Evolutionary conservation across 2,888 invertebrate genomes (phyloP).

Genomic region (Scaptomyza flava): DNA sequence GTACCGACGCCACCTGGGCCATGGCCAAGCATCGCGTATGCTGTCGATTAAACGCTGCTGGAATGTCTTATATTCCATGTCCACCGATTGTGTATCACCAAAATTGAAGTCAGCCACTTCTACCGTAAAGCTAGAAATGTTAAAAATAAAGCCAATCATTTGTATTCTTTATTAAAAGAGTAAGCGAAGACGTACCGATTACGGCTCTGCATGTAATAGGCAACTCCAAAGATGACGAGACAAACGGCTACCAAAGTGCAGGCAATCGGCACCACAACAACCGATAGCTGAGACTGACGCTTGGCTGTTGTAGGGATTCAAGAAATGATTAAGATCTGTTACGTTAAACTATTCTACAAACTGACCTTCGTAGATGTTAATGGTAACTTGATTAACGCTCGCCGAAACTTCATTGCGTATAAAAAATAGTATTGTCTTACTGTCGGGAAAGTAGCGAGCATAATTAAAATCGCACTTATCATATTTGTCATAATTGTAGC

Average conservation of each 20-base stretch:
- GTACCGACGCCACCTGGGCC: constrained; percentile 82
- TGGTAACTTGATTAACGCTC: constrained; percentile 88
- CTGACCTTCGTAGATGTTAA: constrained; percentile 94
- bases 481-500: constrained; percentile 84
- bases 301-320: constrained; percentile 86
- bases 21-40: constrained; percentile 87
- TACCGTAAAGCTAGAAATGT: constrained; percentile 88
- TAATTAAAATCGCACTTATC: constrained; percentile 86
- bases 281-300: constrained; percentile 92
- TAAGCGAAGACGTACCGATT: constrained; percentile 86
- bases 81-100: constrained; percentile 89
- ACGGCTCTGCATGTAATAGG: constrained; percentile 93
- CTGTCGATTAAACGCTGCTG: constrained; percentile 92
- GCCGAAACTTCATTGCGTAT: constrained; percentile 91
- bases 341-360: background rate
- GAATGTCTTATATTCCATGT: constrained; percentile 95
- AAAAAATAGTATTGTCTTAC: constrained; percentile 91
- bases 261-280: constrained; percentile 94
- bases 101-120: constrained; percentile 97
- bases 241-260: constrained; percentile 93
- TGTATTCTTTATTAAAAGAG: accelerated
- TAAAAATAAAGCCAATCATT: background rate
- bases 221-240: constrained; percentile 93
- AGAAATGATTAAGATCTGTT: background rate
- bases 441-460: constrained; percentile 89